A percentile compares a stretch with the other conserved stretches of the same genome.
phyloP scores from a whole-genome alignment of 2,797 vertebrate species.

The Valencia hispanica region DNA sequence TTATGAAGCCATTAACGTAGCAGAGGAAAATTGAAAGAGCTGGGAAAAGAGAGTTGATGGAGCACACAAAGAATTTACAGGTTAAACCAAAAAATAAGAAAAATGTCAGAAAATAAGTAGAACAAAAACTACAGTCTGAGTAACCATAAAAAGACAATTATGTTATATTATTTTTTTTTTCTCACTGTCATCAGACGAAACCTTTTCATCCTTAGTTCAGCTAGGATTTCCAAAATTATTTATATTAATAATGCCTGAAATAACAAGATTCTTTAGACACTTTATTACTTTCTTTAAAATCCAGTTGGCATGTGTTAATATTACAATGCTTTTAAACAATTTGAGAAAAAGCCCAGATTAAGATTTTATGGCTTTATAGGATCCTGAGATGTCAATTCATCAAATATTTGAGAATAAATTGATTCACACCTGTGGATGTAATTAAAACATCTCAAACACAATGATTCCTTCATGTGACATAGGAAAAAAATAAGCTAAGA shows the following conservation, averaged over 20 bases:
- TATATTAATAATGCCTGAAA: not conserved
- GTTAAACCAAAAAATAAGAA: conserved; percentile 28
- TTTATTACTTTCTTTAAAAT: not conserved
- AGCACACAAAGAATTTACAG: conserved; percentile 31
- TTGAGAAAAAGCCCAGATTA: not conserved
- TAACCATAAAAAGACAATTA: not conserved
- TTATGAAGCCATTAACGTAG: not conserved
- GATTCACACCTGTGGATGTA: not conserved
- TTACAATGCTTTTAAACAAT: not conserved
- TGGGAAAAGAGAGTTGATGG: conserved; percentile 4
- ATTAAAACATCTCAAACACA: not conserved
- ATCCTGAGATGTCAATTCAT: not conserved
- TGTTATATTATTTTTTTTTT: not conserved
- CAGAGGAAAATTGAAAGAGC: conserved; percentile 19
- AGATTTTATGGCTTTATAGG: not conserved
- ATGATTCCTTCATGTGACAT: not conserved
- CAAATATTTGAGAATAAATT: not conserved
- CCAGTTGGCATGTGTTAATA: not conserved
- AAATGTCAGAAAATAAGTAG: not conserved
- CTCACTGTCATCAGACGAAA: not conserved
- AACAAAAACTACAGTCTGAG: not conserved
- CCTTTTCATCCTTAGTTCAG: not conserved
- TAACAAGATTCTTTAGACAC: not conserved
- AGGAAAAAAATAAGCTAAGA: not conserved
- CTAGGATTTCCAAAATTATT: not conserved